These are phyloP conservation scores for Brachionus asplanchnoidis DNA, from an alignment of 1,140 invertebrate species.

Conservation along the genomic window DNA sequence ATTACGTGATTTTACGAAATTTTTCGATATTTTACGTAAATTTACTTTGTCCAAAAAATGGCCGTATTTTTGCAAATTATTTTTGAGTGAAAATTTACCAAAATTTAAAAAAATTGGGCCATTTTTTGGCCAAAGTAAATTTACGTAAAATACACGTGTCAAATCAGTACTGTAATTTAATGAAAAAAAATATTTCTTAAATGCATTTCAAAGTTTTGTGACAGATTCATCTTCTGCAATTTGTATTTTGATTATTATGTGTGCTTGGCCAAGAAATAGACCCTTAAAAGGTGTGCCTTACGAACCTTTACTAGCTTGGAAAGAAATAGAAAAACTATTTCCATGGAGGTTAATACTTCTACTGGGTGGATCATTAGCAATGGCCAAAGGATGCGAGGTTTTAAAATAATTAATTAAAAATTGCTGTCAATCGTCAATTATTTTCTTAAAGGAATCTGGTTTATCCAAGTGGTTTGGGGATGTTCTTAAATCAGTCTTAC, in stretches of 20 bases:
- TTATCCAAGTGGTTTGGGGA: conserved; percentile 49
- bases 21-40: too few species aligned
- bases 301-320: conserved; percentile 20
- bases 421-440: neutral
- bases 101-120: too few species aligned
- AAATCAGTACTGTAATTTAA: too few species aligned
- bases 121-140: too few species aligned
- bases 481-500: conserved; percentile 42
- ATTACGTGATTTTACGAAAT: too few species aligned
- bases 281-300: neutral
- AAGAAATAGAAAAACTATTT: neutral
- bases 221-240: conserved; percentile 74
- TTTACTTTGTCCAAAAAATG: too few species aligned
- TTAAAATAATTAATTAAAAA: too few species aligned
- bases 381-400: conserved; percentile 44
- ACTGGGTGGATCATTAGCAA: neutral
- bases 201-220: conserved; percentile 47
- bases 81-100: too few species aligned
- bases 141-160: too few species aligned
- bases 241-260: conserved; percentile 71
- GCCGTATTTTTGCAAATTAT: too few species aligned
- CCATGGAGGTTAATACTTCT: conserved; percentile 59
- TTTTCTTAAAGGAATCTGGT: conserved; percentile 44
- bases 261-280: conserved; percentile 70
- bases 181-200: too few species aligned